A percentile compares a stretch with the other conserved stretches of the same genome.
Conservation (phyloP, 2,888 invertebrate species). For the Eretmocerus hayati region DNA sequence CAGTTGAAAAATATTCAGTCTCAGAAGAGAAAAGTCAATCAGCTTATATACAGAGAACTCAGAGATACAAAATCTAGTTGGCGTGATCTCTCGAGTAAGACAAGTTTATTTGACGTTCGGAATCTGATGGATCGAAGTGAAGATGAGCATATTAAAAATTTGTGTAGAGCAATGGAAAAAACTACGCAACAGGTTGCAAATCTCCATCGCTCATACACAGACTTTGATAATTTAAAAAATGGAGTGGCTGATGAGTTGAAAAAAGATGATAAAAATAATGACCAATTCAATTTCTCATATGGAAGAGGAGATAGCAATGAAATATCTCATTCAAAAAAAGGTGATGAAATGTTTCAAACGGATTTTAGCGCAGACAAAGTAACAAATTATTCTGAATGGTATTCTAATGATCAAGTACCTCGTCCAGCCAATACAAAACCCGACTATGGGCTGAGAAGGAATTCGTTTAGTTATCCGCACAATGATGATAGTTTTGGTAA, state of each 20-base stretch:
- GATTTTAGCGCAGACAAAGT: too few species aligned
- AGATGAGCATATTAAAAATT: background rate
- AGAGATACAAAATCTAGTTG: constrained; percentile 11
- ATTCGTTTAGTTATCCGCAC: too few species aligned
- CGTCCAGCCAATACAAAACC: too few species aligned
- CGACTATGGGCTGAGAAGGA: too few species aligned
- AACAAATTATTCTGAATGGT: too few species aligned
- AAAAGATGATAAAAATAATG: background rate
- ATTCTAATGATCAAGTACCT: too few species aligned
- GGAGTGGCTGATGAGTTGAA: background rate
- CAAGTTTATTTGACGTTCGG: background rate
- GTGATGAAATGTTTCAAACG: too few species aligned
- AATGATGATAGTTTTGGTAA: too few species aligned
- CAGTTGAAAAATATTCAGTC: constrained; percentile 14
- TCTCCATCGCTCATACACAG: constrained; percentile 6
- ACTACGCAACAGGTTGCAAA: constrained; percentile 7
- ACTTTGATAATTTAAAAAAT: background rate
- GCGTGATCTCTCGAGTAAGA: constrained; percentile 8
- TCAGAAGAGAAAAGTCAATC: constrained; percentile 15
- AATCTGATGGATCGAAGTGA: background rate
- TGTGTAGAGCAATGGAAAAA: constrained; percentile 9
- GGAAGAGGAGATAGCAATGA: constrained; percentile 6
- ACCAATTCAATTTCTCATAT: background rate
- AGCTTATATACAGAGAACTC: constrained; percentile 14
- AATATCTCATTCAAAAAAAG: background rate